phyloP scores from a whole-genome alignment of 2,113 vertebrate species.

The Nasalis larvatus region DNA sequence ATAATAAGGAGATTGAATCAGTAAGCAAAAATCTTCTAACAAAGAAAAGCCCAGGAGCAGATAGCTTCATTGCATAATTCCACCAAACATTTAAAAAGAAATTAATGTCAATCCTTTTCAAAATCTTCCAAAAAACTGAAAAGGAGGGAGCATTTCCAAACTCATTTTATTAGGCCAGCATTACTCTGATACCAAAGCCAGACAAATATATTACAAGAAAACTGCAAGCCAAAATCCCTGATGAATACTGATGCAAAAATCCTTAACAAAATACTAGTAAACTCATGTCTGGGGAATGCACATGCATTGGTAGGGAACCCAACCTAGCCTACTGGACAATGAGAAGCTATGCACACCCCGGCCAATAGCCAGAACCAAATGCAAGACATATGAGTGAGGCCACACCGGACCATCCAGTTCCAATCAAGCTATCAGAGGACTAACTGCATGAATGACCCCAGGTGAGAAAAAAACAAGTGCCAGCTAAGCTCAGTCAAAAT shows the following conservation, averaged over 20 bases:
- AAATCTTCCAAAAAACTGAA: conserved; percentile 14
- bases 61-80: background rate
- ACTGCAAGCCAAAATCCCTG: background rate
- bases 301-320: background rate
- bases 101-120: background rate
- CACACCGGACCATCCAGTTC: background rate
- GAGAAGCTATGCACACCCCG: background rate
- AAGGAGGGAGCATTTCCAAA: background rate
- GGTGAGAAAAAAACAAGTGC: background rate
- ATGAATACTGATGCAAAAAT: background rate
- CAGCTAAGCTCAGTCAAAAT: background rate
- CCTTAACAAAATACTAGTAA: background rate
- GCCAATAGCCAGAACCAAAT: background rate
- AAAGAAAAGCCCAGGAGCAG: background rate
- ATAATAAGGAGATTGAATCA: background rate
- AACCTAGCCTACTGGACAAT: background rate
- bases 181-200: conserved; percentile 1
- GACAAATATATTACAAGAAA: conserved; percentile 21
- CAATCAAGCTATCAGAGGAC: background rate
- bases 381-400: background rate
- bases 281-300: background rate
- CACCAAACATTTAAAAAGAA: conserved; percentile 26
- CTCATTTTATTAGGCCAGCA: background rate
- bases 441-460: background rate
- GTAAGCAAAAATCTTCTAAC: background rate